Evolutionary conservation across 2,888 invertebrate species (phyloP).

Genomic region (Drosophila mulleri): DNA sequence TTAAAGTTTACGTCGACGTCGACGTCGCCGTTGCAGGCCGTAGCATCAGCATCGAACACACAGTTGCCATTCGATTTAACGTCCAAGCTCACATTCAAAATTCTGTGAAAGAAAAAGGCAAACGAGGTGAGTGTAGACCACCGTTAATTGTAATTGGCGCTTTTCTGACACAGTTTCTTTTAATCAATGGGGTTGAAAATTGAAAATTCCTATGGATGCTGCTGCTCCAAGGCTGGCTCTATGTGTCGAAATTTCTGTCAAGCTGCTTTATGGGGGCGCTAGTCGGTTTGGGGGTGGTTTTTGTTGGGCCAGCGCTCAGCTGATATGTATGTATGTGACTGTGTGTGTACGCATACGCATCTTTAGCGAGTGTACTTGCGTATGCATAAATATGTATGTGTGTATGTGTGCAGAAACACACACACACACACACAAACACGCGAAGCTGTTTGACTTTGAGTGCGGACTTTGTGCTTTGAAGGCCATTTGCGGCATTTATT

Average conservation of each 20-base stretch:
- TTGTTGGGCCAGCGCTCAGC: slow-evolving; percentile 55
- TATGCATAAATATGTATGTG: neutral
- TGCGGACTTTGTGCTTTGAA: slow-evolving; percentile 40
- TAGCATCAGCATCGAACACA: slow-evolving; percentile 17
- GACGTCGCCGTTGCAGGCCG: neutral
- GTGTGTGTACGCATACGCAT: slow-evolving; percentile 4
- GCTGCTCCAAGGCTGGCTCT: slow-evolving; percentile 25
- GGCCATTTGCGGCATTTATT: slow-evolving; percentile 45
- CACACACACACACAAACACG: neutral
- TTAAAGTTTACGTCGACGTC: slow-evolving; percentile 8
- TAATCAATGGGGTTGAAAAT: slow-evolving; percentile 56
- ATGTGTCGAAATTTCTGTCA: slow-evolving; percentile 43
- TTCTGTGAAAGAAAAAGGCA: slow-evolving; percentile 14
- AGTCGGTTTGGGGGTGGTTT: slow-evolving; percentile 50
- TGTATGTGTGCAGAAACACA: neutral
- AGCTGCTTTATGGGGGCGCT: slow-evolving; percentile 15
- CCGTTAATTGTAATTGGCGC: slow-evolving; percentile 40
- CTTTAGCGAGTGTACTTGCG: neutral
- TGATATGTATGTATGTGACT: slow-evolving; percentile 21
- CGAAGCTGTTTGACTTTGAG: slow-evolving; percentile 36
- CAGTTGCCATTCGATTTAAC: slow-evolving; percentile 42
- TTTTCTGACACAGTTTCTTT: slow-evolving; percentile 62
- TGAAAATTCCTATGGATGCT: slow-evolving; percentile 62
- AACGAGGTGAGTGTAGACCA: slow-evolving; percentile 53
- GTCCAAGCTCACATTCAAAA: slow-evolving; percentile 42